Evolutionary conservation across 2,888 invertebrate genomes (phyloP).

Genomic region (Drosophila paranaensis): DNA sequence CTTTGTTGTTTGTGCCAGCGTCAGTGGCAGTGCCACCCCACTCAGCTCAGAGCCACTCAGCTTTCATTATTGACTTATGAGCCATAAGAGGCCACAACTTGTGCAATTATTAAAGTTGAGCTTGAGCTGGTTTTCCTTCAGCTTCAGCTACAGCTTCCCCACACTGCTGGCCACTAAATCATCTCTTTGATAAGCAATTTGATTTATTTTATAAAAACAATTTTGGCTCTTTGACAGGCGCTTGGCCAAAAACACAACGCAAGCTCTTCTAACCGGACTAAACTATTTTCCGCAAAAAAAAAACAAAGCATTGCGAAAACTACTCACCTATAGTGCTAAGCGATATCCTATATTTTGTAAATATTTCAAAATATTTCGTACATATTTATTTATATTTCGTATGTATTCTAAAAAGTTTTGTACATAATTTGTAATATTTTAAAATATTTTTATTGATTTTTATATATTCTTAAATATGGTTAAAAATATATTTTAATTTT

Average conservation of each 20-base stretch:
- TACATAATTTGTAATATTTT: neutral
- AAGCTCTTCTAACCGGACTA: conserved; percentile 50
- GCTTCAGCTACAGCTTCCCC: conserved; percentile 2
- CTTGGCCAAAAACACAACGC: conserved; percentile 52
- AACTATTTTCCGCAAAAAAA: conserved; percentile 66
- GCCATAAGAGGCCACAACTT: conserved; percentile 76
- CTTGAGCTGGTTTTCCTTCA: conserved; percentile 40
- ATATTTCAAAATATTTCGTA: neutral
- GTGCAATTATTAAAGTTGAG: conserved; percentile 78
- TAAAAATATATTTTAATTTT: too few relatives aligned
- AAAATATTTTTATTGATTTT: neutral
- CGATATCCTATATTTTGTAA: conserved; percentile 26
- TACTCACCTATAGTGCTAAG: neutral
- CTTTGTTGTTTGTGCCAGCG: conserved; percentile 38
- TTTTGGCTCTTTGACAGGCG: conserved; percentile 67
- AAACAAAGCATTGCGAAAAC: conserved; percentile 36
- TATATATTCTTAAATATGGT: too few relatives aligned
- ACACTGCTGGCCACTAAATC: conserved; percentile 64
- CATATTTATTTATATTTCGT: neutral
- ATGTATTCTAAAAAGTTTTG: too few relatives aligned
- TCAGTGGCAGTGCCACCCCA: neutral
- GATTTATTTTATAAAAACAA: conserved; percentile 77
- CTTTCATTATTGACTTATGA: conserved; percentile 75
- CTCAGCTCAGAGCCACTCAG: neutral
- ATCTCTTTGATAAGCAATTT: conserved; percentile 80